Evolutionary conservation across 2,797 vertebrate species (phyloP).

Genomic region (Enteromius trimaculatus): DNA sequence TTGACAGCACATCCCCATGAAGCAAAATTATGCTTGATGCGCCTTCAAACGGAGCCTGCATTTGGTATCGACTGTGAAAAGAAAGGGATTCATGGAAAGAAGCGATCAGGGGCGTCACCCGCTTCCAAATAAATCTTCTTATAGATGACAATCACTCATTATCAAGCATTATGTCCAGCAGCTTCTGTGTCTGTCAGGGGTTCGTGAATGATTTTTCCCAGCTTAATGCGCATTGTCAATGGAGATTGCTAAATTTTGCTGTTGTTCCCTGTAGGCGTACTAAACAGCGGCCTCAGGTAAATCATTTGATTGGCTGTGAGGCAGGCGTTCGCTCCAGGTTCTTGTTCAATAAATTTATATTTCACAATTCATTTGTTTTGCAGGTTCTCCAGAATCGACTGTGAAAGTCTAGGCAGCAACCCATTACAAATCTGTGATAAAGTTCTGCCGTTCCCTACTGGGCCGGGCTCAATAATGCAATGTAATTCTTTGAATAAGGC

Average conservation of each 20-base stretch:
- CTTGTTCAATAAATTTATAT: constrained; percentile 29
- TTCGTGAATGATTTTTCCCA: constrained; percentile 31
- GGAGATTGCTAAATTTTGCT: constrained; percentile 7
- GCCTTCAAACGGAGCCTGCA: constrained; percentile 43
- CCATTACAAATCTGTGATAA: constrained; percentile 29
- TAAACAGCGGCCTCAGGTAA: constrained; percentile 1
- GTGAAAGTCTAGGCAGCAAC: neutral
- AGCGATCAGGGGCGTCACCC: neutral
- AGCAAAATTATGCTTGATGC: constrained; percentile 54
- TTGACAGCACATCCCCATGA: constrained; percentile 36
- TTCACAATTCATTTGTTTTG: constrained; percentile 8
- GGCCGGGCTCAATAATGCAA: neutral
- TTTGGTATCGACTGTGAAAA: constrained; percentile 43
- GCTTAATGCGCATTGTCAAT: constrained; percentile 12
- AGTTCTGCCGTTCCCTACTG: neutral
- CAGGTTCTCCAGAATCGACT: constrained; percentile 23
- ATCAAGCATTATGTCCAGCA: constrained; percentile 27
- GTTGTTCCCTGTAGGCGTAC: constrained; percentile 8
- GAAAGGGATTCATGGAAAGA: constrained; percentile 16
- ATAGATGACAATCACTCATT: constrained; percentile 20
- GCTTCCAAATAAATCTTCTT: constrained; percentile 18
- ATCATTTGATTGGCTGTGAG: constrained; percentile 16
- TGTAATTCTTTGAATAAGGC: neutral
- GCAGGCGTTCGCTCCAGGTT: constrained; percentile 14
- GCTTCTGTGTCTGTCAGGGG: constrained; percentile 17